Conservation (phyloP, 2,888 invertebrate species). For the Chrysolina oricalcia region DNA sequence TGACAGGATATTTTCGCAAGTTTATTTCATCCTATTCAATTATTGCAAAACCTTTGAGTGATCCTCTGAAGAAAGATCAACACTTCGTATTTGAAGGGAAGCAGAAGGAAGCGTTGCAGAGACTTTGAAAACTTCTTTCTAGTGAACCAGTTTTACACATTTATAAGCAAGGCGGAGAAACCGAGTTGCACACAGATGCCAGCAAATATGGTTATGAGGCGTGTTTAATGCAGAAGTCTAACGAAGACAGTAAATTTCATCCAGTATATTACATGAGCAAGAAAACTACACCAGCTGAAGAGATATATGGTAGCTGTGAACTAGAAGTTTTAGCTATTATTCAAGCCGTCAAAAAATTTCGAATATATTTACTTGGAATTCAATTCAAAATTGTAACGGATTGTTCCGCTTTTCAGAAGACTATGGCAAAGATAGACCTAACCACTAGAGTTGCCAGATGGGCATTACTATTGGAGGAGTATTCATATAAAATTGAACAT, state of each 20-base stretch:
- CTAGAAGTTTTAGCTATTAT: constrained; percentile 65
- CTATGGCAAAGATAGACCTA: constrained; percentile 61
- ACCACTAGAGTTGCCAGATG: constrained; percentile 62
- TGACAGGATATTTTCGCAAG: constrained; percentile 65
- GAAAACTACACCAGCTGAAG: constrained; percentile 59
- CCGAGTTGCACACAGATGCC: constrained; percentile 52
- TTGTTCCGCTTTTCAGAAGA: constrained; percentile 62
- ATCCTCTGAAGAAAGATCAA: constrained; percentile 54
- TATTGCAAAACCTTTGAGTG: constrained; percentile 63
- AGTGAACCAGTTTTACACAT: constrained; percentile 51
- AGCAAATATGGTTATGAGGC: constrained; percentile 54
- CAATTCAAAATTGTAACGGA: no score
- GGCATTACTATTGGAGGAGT: constrained; percentile 61
- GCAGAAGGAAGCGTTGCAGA: constrained; percentile 44
- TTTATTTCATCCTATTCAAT: constrained; percentile 62
- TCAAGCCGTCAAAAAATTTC: constrained; percentile 63
- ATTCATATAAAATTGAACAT: constrained; percentile 56
- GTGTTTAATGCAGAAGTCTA: constrained; percentile 47
- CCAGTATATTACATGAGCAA: constrained; percentile 57
- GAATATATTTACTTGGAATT: constrained; percentile 62
- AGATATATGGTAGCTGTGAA: constrained; percentile 63
- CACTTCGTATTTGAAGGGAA: constrained; percentile 45
- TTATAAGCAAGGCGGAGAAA: constrained; percentile 41
- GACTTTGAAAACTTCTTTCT: constrained; percentile 45
- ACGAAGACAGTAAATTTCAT: constrained; percentile 50